phyloP scores from a whole-genome alignment of 2,888 invertebrate species.

The Galerucella pusilla region DNA sequence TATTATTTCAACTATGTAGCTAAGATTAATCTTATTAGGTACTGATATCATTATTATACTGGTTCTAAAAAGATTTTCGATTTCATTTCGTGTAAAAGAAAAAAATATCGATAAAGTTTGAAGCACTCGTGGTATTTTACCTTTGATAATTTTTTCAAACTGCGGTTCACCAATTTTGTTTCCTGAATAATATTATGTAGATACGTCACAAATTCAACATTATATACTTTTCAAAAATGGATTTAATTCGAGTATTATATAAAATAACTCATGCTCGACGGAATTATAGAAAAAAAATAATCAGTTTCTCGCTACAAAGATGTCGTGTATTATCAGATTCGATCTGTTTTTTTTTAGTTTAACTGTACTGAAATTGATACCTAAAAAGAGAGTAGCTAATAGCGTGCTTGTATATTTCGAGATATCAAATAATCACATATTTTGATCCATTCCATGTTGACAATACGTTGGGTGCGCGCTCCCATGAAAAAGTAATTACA shows the following conservation, averaged over 20 bases:
- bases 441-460: conserved; percentile 37
- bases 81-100: no score
- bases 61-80: background rate
- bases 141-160: conserved; percentile 38
- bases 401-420: conserved; percentile 22
- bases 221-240: no score
- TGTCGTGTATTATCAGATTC: conserved; percentile 14
- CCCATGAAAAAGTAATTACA: conserved; percentile 48
- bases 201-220: conserved; percentile 2
- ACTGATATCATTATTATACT: conserved; percentile 27
- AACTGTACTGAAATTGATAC: conserved; percentile 42
- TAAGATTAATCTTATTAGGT: conserved; percentile 10
- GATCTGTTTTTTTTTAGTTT: conserved; percentile 28
- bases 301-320: conserved; percentile 29
- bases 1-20: conserved; percentile 27
- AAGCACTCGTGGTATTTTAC: no score
- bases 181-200: conserved; percentile 44
- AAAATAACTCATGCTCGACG: background rate
- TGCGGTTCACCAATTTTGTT: conserved; percentile 49
- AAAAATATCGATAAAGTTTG: no score
- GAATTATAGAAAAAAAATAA: background rate
- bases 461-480: conserved; percentile 46
- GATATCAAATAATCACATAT: conserved; percentile 43
- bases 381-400: conserved; percentile 16
- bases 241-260: conserved; percentile 4